A percentile compares a stretch with the other conserved stretches of the same genome.
phyloP scores from a whole-genome alignment of 1,140 invertebrate species.

The Drosophila persimilis region DNA sequence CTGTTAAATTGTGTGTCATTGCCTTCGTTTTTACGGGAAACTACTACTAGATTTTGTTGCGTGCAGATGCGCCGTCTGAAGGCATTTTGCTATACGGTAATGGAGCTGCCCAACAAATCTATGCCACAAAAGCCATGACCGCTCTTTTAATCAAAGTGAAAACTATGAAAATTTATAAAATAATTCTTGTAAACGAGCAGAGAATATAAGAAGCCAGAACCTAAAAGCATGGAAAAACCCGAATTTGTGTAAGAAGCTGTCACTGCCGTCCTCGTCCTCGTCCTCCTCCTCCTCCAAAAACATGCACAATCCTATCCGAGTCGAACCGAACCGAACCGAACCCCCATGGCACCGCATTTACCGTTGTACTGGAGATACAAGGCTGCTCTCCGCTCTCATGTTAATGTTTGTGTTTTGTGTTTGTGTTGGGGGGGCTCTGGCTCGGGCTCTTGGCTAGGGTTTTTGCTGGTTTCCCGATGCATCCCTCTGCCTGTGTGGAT shows the following conservation, averaged over 20 bases:
- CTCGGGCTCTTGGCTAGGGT: background rate
- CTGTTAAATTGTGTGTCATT: background rate
- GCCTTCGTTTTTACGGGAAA: background rate
- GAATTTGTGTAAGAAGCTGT: slow-evolving; percentile 52
- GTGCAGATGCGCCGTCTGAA: too few relatives aligned
- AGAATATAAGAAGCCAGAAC: slow-evolving; percentile 16
- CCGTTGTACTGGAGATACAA: slow-evolving; percentile 34
- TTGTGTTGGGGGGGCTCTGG: background rate
- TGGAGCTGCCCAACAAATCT: slow-evolving; percentile 54
- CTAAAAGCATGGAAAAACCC: slow-evolving; percentile 35
- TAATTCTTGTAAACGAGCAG: slow-evolving; percentile 60
- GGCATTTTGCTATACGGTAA: slow-evolving; percentile 43
- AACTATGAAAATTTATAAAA: slow-evolving; percentile 80
- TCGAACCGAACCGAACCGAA: background rate
- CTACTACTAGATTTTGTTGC: background rate
- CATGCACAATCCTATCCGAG: too few relatives aligned
- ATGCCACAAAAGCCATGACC: slow-evolving; percentile 72
- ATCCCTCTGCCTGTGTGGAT: slow-evolving; percentile 12
- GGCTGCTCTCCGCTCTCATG: too few relatives aligned
- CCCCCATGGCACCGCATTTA: slow-evolving; percentile 14
- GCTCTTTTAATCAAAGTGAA: slow-evolving; percentile 79
- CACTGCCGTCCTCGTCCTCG: slow-evolving; percentile 8
- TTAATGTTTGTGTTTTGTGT: slow-evolving; percentile 7
- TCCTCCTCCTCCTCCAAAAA: slow-evolving; percentile 9
- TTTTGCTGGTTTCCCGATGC: slow-evolving; percentile 3